Percentiles rank a stretch among this genome's conserved stretches.
These are phyloP conservation scores for Drosophila formosana DNA, from an alignment of 2,888 invertebrate species.

Conservation along the genomic window DNA sequence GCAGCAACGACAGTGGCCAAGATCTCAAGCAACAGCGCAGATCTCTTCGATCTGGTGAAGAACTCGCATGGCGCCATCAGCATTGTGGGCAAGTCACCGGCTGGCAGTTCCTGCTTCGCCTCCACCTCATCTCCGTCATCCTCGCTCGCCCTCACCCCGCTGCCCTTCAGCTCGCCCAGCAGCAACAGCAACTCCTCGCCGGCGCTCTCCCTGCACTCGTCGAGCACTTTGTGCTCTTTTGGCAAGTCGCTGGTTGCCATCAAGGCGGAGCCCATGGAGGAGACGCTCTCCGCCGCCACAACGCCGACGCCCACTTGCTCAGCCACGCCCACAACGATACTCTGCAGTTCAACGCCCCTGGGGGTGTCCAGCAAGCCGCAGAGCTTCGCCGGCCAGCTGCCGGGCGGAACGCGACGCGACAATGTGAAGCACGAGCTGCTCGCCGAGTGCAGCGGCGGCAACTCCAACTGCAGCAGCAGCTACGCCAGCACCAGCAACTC, in stretches of 20 bases:
- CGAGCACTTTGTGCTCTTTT: conserved; percentile 65
- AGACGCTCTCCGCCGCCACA: conserved; percentile 38
- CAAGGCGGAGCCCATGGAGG: conserved; percentile 77
- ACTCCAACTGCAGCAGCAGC: conserved; percentile 70
- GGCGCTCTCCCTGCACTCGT: conserved; percentile 58
- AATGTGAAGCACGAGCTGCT: conserved; percentile 70
- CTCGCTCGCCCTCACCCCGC: conserved; percentile 36
- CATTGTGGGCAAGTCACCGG: conserved; percentile 57
- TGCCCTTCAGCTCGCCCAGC: conserved; percentile 67
- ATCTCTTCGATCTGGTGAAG: conserved; percentile 83
- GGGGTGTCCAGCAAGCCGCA: conserved; percentile 38
- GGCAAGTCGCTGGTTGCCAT: conserved; percentile 64
- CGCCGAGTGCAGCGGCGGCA: conserved; percentile 34
- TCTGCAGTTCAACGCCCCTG: conserved; percentile 27
- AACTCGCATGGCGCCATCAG: conserved; percentile 82
- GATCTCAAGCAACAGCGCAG: conserved; percentile 65
- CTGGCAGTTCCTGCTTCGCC: neutral
- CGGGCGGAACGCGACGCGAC: conserved; percentile 35
- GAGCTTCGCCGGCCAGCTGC: conserved; percentile 71
- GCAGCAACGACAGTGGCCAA: conserved; percentile 38
- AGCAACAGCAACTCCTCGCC: conserved; percentile 59
- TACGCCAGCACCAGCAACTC: conserved; percentile 70
- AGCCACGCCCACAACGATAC: conserved; percentile 22
- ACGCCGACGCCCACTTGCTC: neutral
- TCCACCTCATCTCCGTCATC: neutral